Evolutionary conservation across 2,113 vertebrate species (phyloP), one percentile per base, ranked within the genome.

Genomic region (Aythya baeri): DNA sequence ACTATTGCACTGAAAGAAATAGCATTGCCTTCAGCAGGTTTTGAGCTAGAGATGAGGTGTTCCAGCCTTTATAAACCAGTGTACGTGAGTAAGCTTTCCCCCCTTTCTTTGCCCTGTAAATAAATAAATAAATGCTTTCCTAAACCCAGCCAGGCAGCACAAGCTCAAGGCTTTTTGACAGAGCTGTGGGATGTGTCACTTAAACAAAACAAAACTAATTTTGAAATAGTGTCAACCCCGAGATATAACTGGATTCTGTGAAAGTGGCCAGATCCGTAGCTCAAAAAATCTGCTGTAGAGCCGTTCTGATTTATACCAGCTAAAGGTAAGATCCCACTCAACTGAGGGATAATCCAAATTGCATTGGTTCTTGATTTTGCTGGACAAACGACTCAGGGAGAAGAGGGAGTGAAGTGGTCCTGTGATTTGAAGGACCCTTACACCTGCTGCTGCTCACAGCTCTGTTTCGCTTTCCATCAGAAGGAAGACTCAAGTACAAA

Each of bases 341-440:
- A 0, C 5, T 17, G 25, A n/a, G 31, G 43, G 70, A 92, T 93
- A 95, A 97, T 91, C 83, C 77, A 61, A 38, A 34, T 89, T 83
- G 84, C 52, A 78, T 91, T 75, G 38, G 66, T 84, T 80, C 77
- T 92, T 81, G 70, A 91, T 73, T 86, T 77, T 82, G 25, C 70
- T 71, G 92, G 91, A 92, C 83, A 83, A 75, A 81, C 1, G 32
- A 72, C 67, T 63, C 41, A 63, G 76, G 75, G 71, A 68, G 83
- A 49, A 83, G 72, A 86, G 88, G 57, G 57, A 75, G n/a, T 52
- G 75, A 86, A 90, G 72, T 59, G 76, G 80, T 18, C 79, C 54
- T 88, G 77, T 3, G 9, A 32, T 83, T 46, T 95, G 91, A 94
- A 93, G 91, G 61, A 52, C 73, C 21, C 83, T 93, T 78, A 25